Evolutionary conservation across 2,888 invertebrate species (phyloP).

Genomic region (Scaptomyza cyrtandrae): DNA sequence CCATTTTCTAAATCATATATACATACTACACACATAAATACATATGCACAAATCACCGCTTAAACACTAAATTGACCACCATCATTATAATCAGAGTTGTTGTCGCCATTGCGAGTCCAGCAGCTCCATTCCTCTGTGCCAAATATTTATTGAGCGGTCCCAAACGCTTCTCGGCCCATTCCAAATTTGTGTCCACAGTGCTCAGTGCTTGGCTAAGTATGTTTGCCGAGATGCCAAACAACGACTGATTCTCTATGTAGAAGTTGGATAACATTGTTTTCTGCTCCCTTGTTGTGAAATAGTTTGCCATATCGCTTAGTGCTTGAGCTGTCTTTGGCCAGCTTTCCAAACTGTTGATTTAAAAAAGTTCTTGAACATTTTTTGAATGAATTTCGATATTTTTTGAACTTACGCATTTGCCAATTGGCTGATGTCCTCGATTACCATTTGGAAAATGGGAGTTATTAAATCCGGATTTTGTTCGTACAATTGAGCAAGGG

Average conservation of each 20-base stretch:
- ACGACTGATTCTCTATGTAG: slow-evolving; percentile 39
- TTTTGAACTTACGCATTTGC: slow-evolving; percentile 63
- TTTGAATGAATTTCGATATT: neutral
- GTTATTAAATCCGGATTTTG: slow-evolving; percentile 84
- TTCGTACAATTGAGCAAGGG: slow-evolving; percentile 84
- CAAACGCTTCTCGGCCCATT: slow-evolving; percentile 77
- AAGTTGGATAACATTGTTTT: slow-evolving; percentile 56
- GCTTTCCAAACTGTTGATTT: slow-evolving; percentile 60
- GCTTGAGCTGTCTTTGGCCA: slow-evolving; percentile 67
- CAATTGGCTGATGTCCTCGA: slow-evolving; percentile 50
- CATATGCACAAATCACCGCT: slow-evolving; percentile 34
- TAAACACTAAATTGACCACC: slow-evolving; percentile 34
- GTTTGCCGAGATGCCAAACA: slow-evolving; percentile 58
- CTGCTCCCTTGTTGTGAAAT: slow-evolving; percentile 75
- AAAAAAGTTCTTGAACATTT: neutral
- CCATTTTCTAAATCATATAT: neutral
- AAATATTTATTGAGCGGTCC: slow-evolving; percentile 61
- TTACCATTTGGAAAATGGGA: slow-evolving; percentile 66
- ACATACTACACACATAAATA: neutral
- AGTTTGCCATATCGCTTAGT: slow-evolving; percentile 63
- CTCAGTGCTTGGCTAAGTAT: slow-evolving; percentile 63
- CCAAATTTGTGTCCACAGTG: slow-evolving; percentile 72
- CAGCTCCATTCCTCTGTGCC: slow-evolving; percentile 49
- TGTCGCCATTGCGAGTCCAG: slow-evolving; percentile 27
- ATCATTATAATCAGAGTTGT: slow-evolving; percentile 12